phyloP scores from a whole-genome alignment of 2,113 vertebrate genomes.

The Oreocharis arfaki region DNA sequence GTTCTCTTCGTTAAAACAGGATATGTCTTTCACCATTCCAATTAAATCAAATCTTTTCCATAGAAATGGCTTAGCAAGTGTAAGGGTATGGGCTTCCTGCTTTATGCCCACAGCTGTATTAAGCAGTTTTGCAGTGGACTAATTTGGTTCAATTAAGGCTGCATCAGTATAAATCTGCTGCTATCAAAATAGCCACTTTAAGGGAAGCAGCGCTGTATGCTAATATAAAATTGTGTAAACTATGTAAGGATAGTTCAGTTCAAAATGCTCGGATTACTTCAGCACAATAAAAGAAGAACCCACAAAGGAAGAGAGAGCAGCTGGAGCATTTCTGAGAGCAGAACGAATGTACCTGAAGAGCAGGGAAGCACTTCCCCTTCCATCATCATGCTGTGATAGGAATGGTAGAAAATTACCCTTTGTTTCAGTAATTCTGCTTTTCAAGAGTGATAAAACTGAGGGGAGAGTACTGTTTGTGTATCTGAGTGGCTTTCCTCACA shows the following conservation, averaged over 20 bases:
- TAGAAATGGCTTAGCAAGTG: background rate
- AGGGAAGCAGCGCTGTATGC: background rate
- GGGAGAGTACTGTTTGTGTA: background rate
- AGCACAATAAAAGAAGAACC: background rate
- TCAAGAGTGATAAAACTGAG: background rate
- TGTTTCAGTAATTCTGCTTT: background rate
- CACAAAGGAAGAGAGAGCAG: background rate
- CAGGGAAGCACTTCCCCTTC: background rate
- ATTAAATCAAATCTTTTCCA: background rate
- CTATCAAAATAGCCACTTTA: background rate
- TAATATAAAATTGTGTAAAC: background rate
- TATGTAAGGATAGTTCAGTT: accelerated
- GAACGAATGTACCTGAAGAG: background rate
- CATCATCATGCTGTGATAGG: accelerated
- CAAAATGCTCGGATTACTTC: background rate
- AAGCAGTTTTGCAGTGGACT: background rate
- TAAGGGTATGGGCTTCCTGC: background rate
- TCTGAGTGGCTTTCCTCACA: background rate
- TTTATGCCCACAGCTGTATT: background rate
- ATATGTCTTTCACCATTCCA: background rate
- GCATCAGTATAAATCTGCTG: background rate
- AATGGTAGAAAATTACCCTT: background rate
- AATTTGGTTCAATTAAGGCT: background rate
- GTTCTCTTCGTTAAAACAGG: background rate
- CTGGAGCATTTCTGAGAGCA: background rate